These are phyloP conservation scores for Shinisaurus crocodilurus DNA, from an alignment of 2,113 vertebrate species.

Conservation along the genomic window DNA sequence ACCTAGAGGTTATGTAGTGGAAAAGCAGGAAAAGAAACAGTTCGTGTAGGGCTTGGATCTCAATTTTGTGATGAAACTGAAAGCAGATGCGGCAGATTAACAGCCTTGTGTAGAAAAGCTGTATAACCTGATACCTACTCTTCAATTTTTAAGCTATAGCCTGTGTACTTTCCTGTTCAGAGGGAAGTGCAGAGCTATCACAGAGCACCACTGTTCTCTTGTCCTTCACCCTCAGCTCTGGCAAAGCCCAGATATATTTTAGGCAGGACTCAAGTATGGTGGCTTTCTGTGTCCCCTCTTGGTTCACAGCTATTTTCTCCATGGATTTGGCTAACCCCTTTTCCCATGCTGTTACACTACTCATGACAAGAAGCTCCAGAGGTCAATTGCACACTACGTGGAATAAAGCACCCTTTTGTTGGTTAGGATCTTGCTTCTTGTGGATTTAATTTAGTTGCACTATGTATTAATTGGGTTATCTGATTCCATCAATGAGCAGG, in stretches of 20 bases:
- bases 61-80: too few relatives aligned
- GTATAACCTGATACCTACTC: neutral
- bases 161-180: neutral
- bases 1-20: too few relatives aligned
- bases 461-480: too few relatives aligned
- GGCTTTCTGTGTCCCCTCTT: neutral
- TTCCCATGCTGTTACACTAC: neutral
- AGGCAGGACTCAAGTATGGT: too few relatives aligned
- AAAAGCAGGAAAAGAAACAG: too few relatives aligned
- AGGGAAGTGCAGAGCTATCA: neutral
- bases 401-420: neutral
- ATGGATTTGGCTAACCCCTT: neutral
- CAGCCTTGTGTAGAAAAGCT: too few relatives aligned
- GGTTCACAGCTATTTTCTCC: neutral
- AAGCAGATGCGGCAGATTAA: too few relatives aligned
- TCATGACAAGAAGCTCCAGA: too few relatives aligned
- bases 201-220: neutral
- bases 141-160: neutral
- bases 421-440: neutral
- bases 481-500: too few relatives aligned
- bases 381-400: neutral
- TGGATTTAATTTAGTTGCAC: neutral
- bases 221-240: neutral
- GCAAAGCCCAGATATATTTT: neutral
- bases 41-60: too few relatives aligned